Evolutionary conservation across 2,113 vertebrate species (phyloP).

Genomic region (Pachyramphus minor): DNA sequence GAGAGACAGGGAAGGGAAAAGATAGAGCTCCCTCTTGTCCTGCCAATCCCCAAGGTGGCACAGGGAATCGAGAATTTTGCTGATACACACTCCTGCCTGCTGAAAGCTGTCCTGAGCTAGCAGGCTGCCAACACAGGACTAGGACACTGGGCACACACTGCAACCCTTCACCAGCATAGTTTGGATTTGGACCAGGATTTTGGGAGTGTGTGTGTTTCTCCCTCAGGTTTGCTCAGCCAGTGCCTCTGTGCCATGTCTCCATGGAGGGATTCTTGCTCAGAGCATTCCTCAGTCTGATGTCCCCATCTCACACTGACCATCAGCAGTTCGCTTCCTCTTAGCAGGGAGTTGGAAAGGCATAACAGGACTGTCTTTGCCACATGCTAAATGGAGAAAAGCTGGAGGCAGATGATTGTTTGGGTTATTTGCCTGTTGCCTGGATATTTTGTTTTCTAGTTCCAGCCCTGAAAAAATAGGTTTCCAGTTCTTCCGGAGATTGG

Average conservation of each 20-base stretch:
- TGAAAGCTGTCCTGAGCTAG: not conserved
- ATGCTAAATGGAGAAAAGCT: conserved; percentile 53
- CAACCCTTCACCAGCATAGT: not conserved
- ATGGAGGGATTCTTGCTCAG: not conserved
- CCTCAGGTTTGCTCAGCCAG: not conserved
- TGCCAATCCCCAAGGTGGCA: not conserved
- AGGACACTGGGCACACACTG: not conserved
- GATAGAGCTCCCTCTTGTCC: not conserved
- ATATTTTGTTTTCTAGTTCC: conserved; percentile 31
- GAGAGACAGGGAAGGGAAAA: not conserved
- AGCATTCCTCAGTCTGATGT: not conserved
- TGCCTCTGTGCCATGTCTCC: not conserved
- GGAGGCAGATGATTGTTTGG: conserved; percentile 49
- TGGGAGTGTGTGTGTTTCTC: not conserved
- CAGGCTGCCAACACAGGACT: fast-evolving
- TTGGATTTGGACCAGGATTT: not conserved
- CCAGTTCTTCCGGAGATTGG: not conserved
- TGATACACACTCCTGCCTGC: not conserved
- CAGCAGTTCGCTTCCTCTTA: not conserved
- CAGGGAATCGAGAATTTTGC: not conserved
- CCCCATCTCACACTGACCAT: not conserved
- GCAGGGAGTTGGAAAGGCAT: not conserved
- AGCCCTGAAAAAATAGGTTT: conserved; percentile 37
- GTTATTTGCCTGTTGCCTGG: conserved; percentile 51
- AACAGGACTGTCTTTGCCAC: not conserved